Evolutionary conservation across 2,113 vertebrate species (phyloP), one percentile per base, ranked within the genome.

Genomic region (Podiceps cristatus): DNA sequence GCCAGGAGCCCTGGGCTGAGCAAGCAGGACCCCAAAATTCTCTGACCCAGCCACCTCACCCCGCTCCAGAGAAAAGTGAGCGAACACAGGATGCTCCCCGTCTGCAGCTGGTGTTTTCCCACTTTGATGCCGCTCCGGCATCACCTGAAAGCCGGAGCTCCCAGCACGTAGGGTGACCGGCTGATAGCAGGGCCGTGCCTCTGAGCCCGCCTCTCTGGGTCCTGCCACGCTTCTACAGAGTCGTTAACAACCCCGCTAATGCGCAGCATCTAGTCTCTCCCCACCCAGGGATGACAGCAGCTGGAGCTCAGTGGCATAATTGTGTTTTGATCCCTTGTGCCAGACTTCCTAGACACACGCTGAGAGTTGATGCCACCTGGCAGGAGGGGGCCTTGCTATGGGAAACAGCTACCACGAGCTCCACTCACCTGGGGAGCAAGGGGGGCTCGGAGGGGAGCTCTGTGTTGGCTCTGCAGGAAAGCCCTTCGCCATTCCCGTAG

Each of bases 351-450:
- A 72, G 60, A 40, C 85, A 91, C 73, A 42, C 2, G 3, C 80
- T 87, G 88, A 94, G 94, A 77, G 85, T 40, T 80, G 86, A 88
- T 50, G 78, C 53, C 73, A 82, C 52, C 83, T 76, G 60, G 42
- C 25, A 75, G 50, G 18, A 93, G 17, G 6, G n/a, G 49, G 2
- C 2, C 8, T 53, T 74, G 24, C 45, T 56, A 3, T 52, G 37
- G 27, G 28, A 76, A 89, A 60, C 33, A 35, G 13, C 33, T 69
- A 31, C 69, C n/a, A 9, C 0, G 0, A 62, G 28, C 7, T 40
- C 73, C 77, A 20, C 44, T 66, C 55, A 80, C 59, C 40, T 59
- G 29, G 24, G 25, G 31, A 52, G 58, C 28, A 37, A 66, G 35
- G 19, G 17, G 60, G 55, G 24, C 24, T 44, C 25, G 9, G 22